Conservation (phyloP, 2,797 vertebrate species). For the Phaenicophaeus curvirostris region DNA sequence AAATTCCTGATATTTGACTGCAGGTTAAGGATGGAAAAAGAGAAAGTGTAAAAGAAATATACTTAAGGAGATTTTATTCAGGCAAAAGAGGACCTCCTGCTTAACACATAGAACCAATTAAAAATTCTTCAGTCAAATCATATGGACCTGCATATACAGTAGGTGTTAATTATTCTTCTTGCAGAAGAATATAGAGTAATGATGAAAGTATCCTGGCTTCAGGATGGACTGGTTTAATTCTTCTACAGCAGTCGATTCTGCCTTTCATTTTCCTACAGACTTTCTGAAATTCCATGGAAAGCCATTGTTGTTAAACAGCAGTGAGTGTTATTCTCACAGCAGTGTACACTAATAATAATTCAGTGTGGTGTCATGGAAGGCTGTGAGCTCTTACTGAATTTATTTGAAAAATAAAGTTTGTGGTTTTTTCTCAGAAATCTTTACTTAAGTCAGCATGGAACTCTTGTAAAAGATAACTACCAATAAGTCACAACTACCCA, state of each 20-base stretch:
- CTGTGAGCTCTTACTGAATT: constrained; percentile 69
- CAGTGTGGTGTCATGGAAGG: constrained; percentile 56
- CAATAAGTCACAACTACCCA: constrained; percentile 73
- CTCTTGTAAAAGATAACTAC: constrained; percentile 76
- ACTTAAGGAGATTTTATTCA: not conserved
- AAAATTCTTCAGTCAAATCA: not conserved
- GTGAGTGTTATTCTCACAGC: constrained; percentile 60
- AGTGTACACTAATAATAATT: constrained; percentile 69
- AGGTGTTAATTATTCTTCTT: not conserved
- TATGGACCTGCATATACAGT: not conserved
- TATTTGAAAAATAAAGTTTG: constrained; percentile 76
- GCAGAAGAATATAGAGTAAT: not conserved
- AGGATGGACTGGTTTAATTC: constrained; percentile 21
- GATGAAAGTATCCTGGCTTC: constrained; percentile 14
- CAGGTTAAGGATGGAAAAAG: not conserved
- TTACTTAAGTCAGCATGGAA: constrained; percentile 75
- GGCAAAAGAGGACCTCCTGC: not conserved
- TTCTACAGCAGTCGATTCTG: constrained; percentile 33
- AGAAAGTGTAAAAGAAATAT: not conserved
- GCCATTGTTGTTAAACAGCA: constrained; percentile 60
- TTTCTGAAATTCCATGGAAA: constrained; percentile 54
- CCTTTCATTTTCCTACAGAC: constrained; percentile 56
- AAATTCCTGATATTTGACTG: not conserved
- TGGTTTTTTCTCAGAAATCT: constrained; percentile 57
- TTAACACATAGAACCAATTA: constrained; percentile 21